phyloP scores from a whole-genome alignment of 2,888 invertebrate genomes.

The Priocnemis perturbator region DNA sequence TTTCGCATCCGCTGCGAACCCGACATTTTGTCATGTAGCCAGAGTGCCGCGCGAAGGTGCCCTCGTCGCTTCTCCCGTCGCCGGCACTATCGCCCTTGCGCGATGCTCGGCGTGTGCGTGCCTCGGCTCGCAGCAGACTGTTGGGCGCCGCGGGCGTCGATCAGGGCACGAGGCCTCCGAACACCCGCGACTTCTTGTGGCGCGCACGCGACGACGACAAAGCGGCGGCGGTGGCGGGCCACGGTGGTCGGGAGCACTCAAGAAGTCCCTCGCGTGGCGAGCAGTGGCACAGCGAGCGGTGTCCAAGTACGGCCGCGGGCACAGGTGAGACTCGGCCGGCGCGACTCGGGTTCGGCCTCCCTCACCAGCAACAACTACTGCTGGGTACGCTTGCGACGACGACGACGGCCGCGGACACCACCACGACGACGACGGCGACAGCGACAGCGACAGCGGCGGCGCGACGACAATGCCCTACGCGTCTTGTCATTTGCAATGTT shows the following conservation, averaged over 20 bases:
- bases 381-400: slow-evolving; percentile 33
- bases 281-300: too few species aligned
- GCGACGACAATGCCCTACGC: slow-evolving; percentile 66
- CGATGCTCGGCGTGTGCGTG: too few species aligned
- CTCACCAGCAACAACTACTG: background rate
- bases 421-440: slow-evolving; percentile 19
- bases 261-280: too few species aligned
- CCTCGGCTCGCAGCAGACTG: too few species aligned
- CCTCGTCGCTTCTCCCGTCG: background rate
- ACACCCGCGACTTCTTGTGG: slow-evolving; percentile 50
- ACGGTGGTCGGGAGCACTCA: too few species aligned
- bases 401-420: slow-evolving; percentile 37
- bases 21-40: slow-evolving; percentile 70
- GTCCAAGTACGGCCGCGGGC: background rate
- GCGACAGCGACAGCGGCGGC: slow-evolving; percentile 40
- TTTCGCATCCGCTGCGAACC: slow-evolving; percentile 77
- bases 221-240: slow-evolving; percentile 21
- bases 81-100: too few species aligned
- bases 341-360: too few species aligned
- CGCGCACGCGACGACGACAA: slow-evolving; percentile 51
- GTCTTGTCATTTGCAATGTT: slow-evolving; percentile 72
- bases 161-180: slow-evolving; percentile 52
- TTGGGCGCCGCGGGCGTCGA: too few species aligned
- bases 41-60: slow-evolving; percentile 28
- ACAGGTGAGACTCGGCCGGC: too few species aligned